A percentile compares a stretch with the other conserved stretches of the same genome.
Evolutionary conservation across 2,797 vertebrate species (phyloP).

Genomic region (Galaxias olidus): DNA sequence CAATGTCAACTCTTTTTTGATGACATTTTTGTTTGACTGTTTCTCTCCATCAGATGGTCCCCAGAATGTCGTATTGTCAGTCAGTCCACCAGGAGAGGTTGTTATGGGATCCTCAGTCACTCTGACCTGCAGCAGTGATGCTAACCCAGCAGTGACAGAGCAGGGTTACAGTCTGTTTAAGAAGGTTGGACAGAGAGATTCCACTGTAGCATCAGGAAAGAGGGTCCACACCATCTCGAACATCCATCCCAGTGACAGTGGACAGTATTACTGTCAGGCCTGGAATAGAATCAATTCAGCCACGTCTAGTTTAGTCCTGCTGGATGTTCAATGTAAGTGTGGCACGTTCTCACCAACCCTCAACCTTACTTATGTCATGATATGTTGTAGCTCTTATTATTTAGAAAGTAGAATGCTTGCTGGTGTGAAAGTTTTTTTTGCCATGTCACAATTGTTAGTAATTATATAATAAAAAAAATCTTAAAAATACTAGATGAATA

Average conservation of each 20-base stretch:
- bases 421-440: not conserved
- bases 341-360: too few species aligned
- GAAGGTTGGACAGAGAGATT: not conserved
- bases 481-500: too few species aligned
- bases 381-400: too few species aligned
- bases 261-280: conserved; percentile 58
- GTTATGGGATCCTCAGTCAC: conserved; percentile 23
- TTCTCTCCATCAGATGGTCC: conserved; percentile 44
- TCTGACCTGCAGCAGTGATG: conserved; percentile 1
- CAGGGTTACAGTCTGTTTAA: not conserved
- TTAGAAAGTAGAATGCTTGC: too few species aligned
- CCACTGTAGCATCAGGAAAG: conserved; percentile 19
- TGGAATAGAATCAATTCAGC: conserved; percentile 40
- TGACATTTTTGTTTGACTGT: conserved; percentile 35
- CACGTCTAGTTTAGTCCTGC: conserved; percentile 35
- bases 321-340: conserved; percentile 56
- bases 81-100: conserved; percentile 32
- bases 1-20: conserved; percentile 38
- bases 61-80: conserved; percentile 35
- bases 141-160: not conserved
- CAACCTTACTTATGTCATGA: too few species aligned
- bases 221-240: conserved; percentile 36
- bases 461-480: too few species aligned
- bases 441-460: too few species aligned
- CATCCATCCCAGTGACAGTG: conserved; percentile 49